Conservation (phyloP, 1,140 invertebrate species). For the Lethocerus indicus region DNA sequence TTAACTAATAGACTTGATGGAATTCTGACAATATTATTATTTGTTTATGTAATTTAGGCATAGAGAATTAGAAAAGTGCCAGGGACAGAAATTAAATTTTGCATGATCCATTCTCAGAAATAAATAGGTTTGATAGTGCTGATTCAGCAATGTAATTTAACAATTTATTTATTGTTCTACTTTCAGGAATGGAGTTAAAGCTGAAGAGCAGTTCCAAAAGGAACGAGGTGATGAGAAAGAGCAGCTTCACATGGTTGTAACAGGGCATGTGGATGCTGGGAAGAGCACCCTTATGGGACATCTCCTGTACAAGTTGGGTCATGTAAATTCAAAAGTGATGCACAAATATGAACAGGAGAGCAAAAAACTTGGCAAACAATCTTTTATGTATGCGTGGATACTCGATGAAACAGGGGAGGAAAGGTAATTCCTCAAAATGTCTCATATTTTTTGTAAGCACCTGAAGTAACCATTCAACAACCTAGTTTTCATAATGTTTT, state of each 20-base stretch:
- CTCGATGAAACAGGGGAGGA: constrained; percentile 98
- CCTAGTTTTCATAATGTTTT: no score
- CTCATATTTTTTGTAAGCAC: no score
- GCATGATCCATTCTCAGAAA: not conserved
- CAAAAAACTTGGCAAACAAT: constrained; percentile 93
- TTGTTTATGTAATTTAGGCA: not conserved
- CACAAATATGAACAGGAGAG: constrained; percentile 98
- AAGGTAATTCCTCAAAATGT: constrained; percentile 49
- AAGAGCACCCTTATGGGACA: constrained; percentile 98
- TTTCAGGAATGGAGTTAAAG: constrained; percentile 11
- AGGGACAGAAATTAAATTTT: not conserved
- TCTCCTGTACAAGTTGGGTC: constrained; percentile 73
- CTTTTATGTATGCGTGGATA: constrained; percentile 98
- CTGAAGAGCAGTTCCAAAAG: constrained; percentile 40
- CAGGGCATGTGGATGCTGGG: constrained; percentile 98
- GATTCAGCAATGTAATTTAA: not conserved
- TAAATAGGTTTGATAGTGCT: not conserved
- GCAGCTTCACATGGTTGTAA: constrained; percentile 84
- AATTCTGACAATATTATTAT: no score
- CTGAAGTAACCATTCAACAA: no score
- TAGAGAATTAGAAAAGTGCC: not conserved
- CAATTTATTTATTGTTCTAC: constrained; percentile 5
- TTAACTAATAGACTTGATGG: no score
- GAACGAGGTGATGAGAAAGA: constrained; percentile 62
- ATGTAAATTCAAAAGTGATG: constrained; percentile 78